Evolutionary conservation across 2,888 invertebrate genomes (phyloP).

Genomic region (Rotaria macrura): DNA sequence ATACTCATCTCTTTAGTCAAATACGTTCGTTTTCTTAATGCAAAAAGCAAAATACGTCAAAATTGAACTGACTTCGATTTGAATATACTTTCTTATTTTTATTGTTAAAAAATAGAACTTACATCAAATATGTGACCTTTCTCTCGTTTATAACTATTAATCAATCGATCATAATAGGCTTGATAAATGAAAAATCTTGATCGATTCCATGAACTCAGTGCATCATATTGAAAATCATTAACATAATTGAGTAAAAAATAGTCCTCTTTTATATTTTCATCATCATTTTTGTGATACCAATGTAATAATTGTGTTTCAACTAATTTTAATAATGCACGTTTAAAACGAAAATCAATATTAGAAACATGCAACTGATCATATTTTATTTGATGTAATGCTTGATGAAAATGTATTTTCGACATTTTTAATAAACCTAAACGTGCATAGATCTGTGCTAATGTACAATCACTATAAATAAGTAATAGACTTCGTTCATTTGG

Average conservation of each 20-base stretch:
- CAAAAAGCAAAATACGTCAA: no score
- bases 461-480: slow-evolving; percentile 8
- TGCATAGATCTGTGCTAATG: background rate
- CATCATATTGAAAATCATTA: background rate
- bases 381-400: background rate
- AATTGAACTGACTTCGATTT: no score
- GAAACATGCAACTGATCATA: background rate
- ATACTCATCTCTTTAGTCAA: no score
- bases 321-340: slow-evolving; percentile 11
- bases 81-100: no score
- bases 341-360: background rate
- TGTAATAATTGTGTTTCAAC: slow-evolving; percentile 9
- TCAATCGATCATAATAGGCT: background rate
- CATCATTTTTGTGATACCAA: background rate
- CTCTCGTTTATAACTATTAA: background rate
- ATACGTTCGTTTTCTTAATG: no score
- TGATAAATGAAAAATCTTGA: background rate
- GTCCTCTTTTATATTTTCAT: background rate
- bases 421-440: background rate
- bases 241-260: background rate
- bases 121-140: background rate
- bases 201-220: background rate
- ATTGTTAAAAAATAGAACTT: no score
- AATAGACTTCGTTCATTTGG: background rate
- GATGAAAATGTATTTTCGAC: background rate